Percentiles rank a stretch among this genome's conserved stretches.
phyloP scores from a whole-genome alignment of 2,888 invertebrate species.

The Diploptera punctata region DNA sequence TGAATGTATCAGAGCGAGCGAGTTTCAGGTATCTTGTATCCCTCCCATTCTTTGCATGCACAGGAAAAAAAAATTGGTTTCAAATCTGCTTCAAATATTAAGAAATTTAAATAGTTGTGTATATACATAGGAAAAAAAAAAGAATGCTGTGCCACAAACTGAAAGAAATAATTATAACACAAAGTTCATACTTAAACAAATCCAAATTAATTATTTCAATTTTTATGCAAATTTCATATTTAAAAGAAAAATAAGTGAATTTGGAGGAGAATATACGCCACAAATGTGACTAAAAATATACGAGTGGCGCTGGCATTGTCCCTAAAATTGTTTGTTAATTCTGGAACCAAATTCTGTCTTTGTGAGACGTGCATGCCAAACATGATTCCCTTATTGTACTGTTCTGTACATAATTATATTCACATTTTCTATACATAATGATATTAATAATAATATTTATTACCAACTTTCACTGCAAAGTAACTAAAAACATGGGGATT shows the following conservation, averaged over 20 bases:
- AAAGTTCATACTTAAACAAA: conserved; percentile 4
- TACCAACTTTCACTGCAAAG: conserved; percentile 42
- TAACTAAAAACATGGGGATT: conserved; percentile 31
- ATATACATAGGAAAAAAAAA: conserved; percentile 26
- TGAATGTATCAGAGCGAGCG: conserved; percentile 24
- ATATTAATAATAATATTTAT: conserved; percentile 40
- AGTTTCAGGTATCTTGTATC: conserved; percentile 34
- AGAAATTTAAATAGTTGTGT: conserved; percentile 27
- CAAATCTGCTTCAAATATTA: conserved; percentile 36
- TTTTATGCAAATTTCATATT: conserved; percentile 6
- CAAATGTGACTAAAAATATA: not conserved
- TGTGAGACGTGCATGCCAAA: conserved; percentile 43
- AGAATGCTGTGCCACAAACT: conserved; percentile 30
- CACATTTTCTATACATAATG: conserved; percentile 44
- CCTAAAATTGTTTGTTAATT: conserved; percentile 25
- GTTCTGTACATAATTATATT: conserved; percentile 44
- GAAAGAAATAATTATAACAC: conserved; percentile 22
- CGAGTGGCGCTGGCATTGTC: not conserved
- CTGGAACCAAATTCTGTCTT: conserved; percentile 37
- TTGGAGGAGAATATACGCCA: not conserved
- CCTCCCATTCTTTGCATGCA: conserved; percentile 40
- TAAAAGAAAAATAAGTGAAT: not conserved
- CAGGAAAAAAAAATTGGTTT: conserved; percentile 35
- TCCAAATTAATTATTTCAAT: conserved; percentile 18
- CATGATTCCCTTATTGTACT: conserved; percentile 43